A percentile compares a stretch with the other conserved stretches of the same genome.
phyloP scores from a whole-genome alignment of 2,888 invertebrate genomes.

The Ophion slaviceki region DNA sequence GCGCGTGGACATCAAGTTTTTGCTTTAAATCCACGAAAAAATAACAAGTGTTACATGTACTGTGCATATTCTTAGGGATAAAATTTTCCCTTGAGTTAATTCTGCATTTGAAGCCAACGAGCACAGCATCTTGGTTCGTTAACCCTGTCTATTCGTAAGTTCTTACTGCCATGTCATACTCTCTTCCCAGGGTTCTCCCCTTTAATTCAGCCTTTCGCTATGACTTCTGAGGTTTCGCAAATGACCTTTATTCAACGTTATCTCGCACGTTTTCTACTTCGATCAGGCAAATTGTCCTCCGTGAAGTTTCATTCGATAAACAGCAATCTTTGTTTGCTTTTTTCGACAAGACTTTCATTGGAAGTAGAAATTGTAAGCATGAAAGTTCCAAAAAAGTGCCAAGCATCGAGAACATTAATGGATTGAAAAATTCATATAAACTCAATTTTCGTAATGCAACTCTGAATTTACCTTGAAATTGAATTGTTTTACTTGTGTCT shows the following conservation, averaged over 20 bases:
- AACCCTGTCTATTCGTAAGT: neutral
- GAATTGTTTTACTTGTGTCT: neutral
- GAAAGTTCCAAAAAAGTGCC: neutral
- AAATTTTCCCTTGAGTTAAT: conserved; percentile 12
- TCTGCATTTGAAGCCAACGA: neutral
- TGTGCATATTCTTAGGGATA: neutral
- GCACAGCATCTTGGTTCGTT: neutral
- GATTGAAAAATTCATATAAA: neutral
- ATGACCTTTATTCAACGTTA: neutral
- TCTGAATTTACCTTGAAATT: neutral
- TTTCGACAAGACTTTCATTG: neutral
- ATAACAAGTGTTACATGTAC: too few species aligned
- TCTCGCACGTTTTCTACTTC: neutral
- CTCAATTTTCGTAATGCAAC: neutral
- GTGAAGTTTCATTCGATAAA: neutral
- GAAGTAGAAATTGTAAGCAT: neutral
- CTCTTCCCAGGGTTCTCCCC: conserved; percentile 6
- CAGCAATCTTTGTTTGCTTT: neutral
- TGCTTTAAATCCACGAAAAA: too few species aligned
- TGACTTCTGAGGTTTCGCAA: neutral
- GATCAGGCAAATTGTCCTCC: neutral
- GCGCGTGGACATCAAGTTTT: too few species aligned
- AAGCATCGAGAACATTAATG: neutral
- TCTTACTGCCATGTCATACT: neutral
- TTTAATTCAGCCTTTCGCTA: neutral